A percentile compares a stretch with the other conserved stretches of the same genome.
Evolutionary conservation across 2,888 invertebrate species (phyloP).

Genomic region (Gisinianus flammeolus): DNA sequence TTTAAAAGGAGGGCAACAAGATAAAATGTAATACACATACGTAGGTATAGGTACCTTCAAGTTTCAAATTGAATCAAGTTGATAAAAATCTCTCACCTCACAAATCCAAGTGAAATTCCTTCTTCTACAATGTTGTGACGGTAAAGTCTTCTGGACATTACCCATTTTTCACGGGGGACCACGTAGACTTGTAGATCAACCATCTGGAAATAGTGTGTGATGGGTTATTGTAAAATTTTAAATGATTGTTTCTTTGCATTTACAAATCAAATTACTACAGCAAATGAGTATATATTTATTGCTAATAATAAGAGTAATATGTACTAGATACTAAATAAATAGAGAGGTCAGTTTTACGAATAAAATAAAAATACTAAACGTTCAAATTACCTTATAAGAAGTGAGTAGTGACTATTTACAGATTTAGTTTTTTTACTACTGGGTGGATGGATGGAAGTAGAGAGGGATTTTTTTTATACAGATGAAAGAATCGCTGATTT

Average conservation of each 20-base stretch:
- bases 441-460: conserved; percentile 33
- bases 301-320: no score
- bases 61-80: not conserved
- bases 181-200: conserved; percentile 65
- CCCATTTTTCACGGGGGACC: conserved; percentile 64
- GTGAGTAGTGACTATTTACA: conserved; percentile 23
- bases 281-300: no score
- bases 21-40: not conserved
- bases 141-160: conserved; percentile 63
- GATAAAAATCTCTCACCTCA: conserved; percentile 61
- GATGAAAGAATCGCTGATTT: conserved; percentile 22
- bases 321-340: not conserved
- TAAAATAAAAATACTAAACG: no score
- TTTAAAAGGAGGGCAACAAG: no score
- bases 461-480: conserved; percentile 27
- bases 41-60: not conserved
- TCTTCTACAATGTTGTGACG: conserved; percentile 64
- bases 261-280: no score
- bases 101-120: conserved; percentile 64
- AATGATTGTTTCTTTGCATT: not conserved
- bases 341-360: not conserved
- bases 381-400: conserved; percentile 28
- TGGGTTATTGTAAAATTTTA: no score
- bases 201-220: conserved; percentile 60
- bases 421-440: conserved; percentile 34